Base-by-base conservation (phyloP, 2,888 invertebrate genomes). In the Noctua comes region DNA sequence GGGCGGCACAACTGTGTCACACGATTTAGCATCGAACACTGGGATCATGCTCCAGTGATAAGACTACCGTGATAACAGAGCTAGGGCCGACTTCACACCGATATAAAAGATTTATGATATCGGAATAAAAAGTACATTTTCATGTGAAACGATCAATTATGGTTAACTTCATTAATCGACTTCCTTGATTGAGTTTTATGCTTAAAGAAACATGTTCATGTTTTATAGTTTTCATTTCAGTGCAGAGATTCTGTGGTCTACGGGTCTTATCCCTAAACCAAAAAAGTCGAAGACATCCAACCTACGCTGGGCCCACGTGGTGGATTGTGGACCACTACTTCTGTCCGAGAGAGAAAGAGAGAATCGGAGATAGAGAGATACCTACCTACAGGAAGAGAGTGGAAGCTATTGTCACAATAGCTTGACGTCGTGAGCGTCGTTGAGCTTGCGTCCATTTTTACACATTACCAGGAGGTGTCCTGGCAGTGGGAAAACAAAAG, bases 31-130 rank as follows among this genome's bases (percentile, higher is more conserved):
- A 80, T 72, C 43, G 68, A 59, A 40, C 59, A 79, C 85, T 83
- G 75, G 77, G 74, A 81, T 79, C 84, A 85, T 74, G 75, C 62
- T 77, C 68, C 40, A 71, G 40, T 80, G 83, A 85, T 85, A 85
- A 85, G 51, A 74, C 40, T 40, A 31, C 48, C 43, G 36, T 77
- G 80, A 87, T 87, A 88, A 78, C 88, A 79, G 21, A 51, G 43
- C 65, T 80, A 79, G 43, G 68, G 87, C 76, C 59, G 62, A 31
- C 36, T 87, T 8, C 57, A 85, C 81, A 87, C 54, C 74, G 71
- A 73, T 68, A 72, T 21, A 66, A 57, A n/a, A 62, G 46, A 77
- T 82, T 82, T 54, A 71, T 54, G 66, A 40, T 77, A 64, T 27
- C 36, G 16, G n/a, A 51, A 74, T 65, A 40, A 82, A 76, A 73